These are phyloP conservation scores for Coryphaenoides rupestris DNA, from an alignment of 2,113 vertebrate species.

Conservation along the genomic window DNA sequence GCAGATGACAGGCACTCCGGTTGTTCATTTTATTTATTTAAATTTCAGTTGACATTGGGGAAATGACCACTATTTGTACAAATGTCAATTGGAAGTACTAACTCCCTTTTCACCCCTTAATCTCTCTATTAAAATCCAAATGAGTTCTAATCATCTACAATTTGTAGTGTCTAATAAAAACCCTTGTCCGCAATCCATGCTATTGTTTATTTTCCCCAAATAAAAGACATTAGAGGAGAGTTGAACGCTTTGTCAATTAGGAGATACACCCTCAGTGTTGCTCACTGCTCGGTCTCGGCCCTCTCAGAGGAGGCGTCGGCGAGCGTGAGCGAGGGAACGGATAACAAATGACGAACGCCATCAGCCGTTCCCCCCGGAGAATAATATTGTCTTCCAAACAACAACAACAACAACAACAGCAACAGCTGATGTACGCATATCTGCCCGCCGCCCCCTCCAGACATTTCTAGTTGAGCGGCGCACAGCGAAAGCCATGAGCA, in stretches of 20 bases:
- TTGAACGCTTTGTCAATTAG: conserved; percentile 37
- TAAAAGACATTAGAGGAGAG: conserved; percentile 41
- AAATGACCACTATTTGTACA: no score
- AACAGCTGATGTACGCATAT: conserved; percentile 21
- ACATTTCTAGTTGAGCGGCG: conserved; percentile 35
- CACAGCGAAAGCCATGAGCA: conserved; percentile 23
- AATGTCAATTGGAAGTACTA: no score
- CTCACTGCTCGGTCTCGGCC: conserved; percentile 38
- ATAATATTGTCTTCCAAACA: conserved; percentile 41
- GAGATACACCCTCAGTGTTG: conserved; percentile 34
- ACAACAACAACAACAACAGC: no score
- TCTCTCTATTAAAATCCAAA: no score
- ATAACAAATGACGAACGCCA: conserved; percentile 37
- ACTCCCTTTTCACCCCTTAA: no score
- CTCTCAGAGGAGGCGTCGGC: conserved; percentile 31
- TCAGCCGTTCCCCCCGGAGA: conserved; percentile 40
- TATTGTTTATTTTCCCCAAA: conserved; percentile 12
- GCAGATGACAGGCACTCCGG: no score
- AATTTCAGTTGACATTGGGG: no score
- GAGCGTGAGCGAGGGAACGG: not conserved
- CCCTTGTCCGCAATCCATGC: no score
- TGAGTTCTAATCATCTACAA: no score
- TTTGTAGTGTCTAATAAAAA: no score
- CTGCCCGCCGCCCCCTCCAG: conserved; percentile 35
- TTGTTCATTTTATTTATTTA: no score